Evolutionary conservation across 1,140 invertebrate species (phyloP).

Genomic region (Teleogryllus occipitalis): DNA sequence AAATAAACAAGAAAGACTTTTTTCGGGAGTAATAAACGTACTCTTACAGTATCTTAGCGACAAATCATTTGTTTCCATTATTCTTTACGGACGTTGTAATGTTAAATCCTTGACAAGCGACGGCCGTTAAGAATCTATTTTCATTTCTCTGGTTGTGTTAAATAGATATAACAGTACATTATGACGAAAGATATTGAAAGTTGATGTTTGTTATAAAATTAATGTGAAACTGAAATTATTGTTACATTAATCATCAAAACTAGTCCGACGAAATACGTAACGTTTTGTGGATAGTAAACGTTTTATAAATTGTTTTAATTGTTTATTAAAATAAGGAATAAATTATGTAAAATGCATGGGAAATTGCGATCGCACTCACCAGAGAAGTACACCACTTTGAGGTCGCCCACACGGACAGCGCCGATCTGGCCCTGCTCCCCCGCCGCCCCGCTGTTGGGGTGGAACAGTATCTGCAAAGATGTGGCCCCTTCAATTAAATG

Average conservation of each 20-base stretch:
- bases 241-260: background rate
- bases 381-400: conserved; percentile 26
- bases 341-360: background rate
- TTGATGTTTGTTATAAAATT: background rate
- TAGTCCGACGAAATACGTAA: background rate
- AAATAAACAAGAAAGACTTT: no score
- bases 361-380: conserved; percentile 15
- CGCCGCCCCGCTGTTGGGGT: conserved; percentile 24
- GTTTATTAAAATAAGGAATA: background rate
- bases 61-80: no score
- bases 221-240: background rate
- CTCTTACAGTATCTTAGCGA: no score
- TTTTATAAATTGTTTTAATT: background rate
- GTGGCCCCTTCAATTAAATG: no score
- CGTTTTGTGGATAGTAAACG: background rate
- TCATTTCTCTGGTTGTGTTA: no score
- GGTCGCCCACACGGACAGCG: conserved; percentile 24
- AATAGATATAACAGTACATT: no score
- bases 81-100: no score
- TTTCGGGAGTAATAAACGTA: no score
- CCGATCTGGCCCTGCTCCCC: conserved; percentile 22
- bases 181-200: no score
- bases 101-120: no score
- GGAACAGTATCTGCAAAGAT: conserved; percentile 21
- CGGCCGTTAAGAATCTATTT: no score